Evolutionary conservation across 2,797 vertebrate genomes (phyloP), one percentile per base, ranked within the genome.

Genomic region (Manis pentadactyla): DNA sequence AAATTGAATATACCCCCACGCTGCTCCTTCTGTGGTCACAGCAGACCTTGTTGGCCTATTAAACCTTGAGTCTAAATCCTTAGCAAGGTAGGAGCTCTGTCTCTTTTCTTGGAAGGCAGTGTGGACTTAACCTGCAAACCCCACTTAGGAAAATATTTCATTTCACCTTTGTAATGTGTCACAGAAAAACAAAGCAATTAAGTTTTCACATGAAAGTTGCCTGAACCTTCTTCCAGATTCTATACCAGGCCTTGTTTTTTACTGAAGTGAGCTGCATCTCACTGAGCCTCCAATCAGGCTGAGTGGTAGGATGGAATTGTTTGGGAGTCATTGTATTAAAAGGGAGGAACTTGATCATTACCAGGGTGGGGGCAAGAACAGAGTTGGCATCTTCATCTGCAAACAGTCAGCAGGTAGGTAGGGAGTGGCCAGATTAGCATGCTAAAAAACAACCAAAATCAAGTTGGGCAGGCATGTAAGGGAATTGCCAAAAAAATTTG

Each of bases 161-260:
- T 88, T 68, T 78, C 46, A n/a, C 75, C 27, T 74, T 75, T 61
- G n/a, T 66, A 3, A 7, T 34, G 7, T 61, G 75, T 75, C 23
- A 51, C 74, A n/a, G 39, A 59, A 91, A 82, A 85, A 63, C 21
- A 88, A 79, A 93, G 73, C 7, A 11, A 25, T 59, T 73, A 59
- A 7, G 4, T 87, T 93, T 94, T 93, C 42, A 9, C 39, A 49
- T 96, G 53, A 51, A 66, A 64, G 63, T 85, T 71, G 63, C 61
- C 78, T 74, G 31, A 46, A n/a, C 31, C 63, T 94, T 15, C 34
- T 78, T 59, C 39, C 37, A 64, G n/a, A 57, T 66, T 96, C 29
- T 82, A 29, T 49, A 21, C 25, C 29, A 42, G 10, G 34, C 13
- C 12, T 96, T 94, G 68, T 66, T 92, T 95, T 39, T 61, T 14